Percentiles rank a stretch among this genome's conserved stretches.
Conservation (phyloP, 2,797 vertebrate genomes). For the Rhabdophis nuchalis region DNA sequence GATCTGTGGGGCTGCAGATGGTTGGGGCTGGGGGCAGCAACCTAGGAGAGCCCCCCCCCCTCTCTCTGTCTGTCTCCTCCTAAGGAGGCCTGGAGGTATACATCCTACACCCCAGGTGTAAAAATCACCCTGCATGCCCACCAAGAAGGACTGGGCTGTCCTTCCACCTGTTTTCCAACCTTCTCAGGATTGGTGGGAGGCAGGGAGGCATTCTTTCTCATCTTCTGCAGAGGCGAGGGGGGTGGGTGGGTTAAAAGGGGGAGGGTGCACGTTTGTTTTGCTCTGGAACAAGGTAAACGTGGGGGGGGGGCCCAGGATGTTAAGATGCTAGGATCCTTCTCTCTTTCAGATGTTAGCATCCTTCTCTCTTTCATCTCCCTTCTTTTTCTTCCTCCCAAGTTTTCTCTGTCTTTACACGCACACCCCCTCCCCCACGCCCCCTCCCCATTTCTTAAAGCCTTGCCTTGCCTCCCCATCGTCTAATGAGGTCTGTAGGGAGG, state of each 20-base stretch:
- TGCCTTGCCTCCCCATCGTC: slow-evolving; percentile 12
- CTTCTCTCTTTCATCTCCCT: background rate
- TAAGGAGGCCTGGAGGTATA: background rate
- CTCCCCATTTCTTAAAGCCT: background rate
- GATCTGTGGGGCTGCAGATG: background rate
- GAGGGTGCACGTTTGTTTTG: background rate
- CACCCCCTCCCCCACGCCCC: too few relatives aligned
- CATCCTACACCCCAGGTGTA: background rate
- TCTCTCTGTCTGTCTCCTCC: background rate
- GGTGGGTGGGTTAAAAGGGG: background rate
- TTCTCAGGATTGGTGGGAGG: background rate
- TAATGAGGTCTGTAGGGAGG: slow-evolving; percentile 41
- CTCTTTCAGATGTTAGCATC: background rate
- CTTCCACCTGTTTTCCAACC: background rate
- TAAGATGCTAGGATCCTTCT: slow-evolving; percentile 23
- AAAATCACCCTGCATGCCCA: background rate
- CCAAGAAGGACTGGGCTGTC: background rate
- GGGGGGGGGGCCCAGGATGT: background rate
- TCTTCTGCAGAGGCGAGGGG: background rate
- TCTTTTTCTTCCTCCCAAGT: slow-evolving; percentile 3
- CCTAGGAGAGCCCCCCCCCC: background rate
- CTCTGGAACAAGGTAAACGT: slow-evolving; percentile 18
- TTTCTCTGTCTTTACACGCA: slow-evolving; percentile 36
- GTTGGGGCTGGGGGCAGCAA: too few relatives aligned
- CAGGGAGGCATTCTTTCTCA: background rate